These are phyloP conservation scores for Chlorodrepanis virens DNA, from an alignment of 2,113 vertebrate species.

Conservation along the genomic window DNA sequence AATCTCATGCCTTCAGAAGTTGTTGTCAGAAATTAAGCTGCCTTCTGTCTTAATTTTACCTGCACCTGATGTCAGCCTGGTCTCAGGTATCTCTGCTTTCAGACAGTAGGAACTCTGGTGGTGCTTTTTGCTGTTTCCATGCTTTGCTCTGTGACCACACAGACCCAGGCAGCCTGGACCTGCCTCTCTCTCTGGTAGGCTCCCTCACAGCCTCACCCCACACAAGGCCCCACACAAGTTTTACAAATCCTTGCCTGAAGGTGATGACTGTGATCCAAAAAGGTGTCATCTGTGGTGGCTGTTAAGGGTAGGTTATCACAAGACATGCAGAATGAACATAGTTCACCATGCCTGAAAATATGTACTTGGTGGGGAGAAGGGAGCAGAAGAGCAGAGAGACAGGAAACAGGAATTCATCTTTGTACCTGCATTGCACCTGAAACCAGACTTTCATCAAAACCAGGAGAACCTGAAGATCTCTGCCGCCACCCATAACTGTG, in stretches of 20 bases:
- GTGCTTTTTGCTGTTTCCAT: background rate
- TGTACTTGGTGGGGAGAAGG: background rate
- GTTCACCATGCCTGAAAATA: background rate
- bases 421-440: background rate
- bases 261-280: background rate
- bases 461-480: background rate
- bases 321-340: background rate
- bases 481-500: background rate
- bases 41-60: background rate
- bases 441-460: background rate
- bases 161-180: background rate
- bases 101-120: background rate
- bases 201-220: background rate
- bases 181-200: background rate
- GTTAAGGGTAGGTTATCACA: background rate
- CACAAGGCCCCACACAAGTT: rapidly evolving
- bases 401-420: background rate
- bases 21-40: background rate
- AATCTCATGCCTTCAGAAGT: background rate
- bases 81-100: background rate
- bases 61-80: background rate
- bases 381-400: background rate
- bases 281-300: background rate
- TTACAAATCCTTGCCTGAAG: background rate
- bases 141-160: rapidly evolving